Evolutionary conservation across 2,888 invertebrate genomes (phyloP).

Genomic region (Morpho helenor): DNA sequence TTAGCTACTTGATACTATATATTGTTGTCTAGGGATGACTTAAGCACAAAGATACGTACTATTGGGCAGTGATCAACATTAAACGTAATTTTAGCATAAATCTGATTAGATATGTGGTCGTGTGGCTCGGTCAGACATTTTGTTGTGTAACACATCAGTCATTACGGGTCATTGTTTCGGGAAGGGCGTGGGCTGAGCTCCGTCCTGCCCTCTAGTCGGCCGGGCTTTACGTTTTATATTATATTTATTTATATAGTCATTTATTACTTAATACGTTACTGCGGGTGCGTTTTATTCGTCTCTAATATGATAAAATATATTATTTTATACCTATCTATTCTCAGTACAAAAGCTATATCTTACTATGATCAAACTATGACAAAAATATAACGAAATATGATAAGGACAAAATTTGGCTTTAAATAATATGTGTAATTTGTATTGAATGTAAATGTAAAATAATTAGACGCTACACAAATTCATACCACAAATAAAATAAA

Average conservation of each 20-base stretch:
- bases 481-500: too few species aligned
- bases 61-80: slow-evolving; percentile 80
- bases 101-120: slow-evolving; percentile 69
- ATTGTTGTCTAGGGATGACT: slow-evolving; percentile 74
- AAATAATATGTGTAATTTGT: too few species aligned
- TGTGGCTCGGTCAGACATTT: slow-evolving; percentile 61
- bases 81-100: slow-evolving; percentile 76
- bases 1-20: slow-evolving; percentile 62
- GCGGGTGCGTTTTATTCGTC: slow-evolving; percentile 40
- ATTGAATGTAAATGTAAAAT: too few species aligned
- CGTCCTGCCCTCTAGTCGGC: slow-evolving; percentile 44
- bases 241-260: slow-evolving; percentile 68
- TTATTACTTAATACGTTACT: slow-evolving; percentile 64
- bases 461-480: too few species aligned
- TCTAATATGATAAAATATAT: slow-evolving; percentile 8
- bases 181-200: slow-evolving; percentile 54
- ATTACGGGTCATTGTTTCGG: slow-evolving; percentile 72
- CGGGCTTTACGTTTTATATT: slow-evolving; percentile 51
- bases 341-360: too few species aligned
- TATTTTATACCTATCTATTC: too few species aligned
- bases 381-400: too few species aligned
- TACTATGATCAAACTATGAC: too few species aligned
- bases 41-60: slow-evolving; percentile 78
- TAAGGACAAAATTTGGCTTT: too few species aligned
- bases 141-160: slow-evolving; percentile 64